Evolutionary conservation across 2,888 invertebrate species (phyloP).

Genomic region (Hermaeophaga mercurialis): DNA sequence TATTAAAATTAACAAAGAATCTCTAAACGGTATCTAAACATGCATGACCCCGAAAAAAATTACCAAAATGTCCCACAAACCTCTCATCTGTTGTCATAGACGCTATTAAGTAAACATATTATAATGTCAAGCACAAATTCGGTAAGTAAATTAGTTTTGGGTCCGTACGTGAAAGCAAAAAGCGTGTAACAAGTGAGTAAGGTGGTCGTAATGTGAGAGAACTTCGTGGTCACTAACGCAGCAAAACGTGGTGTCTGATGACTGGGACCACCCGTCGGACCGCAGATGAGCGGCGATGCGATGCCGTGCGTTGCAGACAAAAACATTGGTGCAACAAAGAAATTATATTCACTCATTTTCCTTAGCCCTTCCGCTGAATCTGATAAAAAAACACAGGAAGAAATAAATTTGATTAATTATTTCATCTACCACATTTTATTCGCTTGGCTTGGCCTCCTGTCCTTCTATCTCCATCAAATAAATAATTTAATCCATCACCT

Average conservation of each 20-base stretch:
- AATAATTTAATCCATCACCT: no score
- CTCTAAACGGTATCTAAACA: neutral
- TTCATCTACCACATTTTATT: no score
- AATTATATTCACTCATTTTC: no score
- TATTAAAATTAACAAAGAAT: neutral
- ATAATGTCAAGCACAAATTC: neutral
- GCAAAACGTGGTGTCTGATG: constrained; percentile 11
- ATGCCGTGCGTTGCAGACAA: neutral
- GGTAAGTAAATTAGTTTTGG: neutral
- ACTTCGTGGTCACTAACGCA: constrained; percentile 17
- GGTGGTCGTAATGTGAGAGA: constrained; percentile 27
- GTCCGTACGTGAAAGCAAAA: constrained; percentile 1
- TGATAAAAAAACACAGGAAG: no score
- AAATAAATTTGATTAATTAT: no score
- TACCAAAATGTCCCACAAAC: neutral
- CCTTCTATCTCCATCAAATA: no score
- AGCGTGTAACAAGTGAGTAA: constrained; percentile 29
- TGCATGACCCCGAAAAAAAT: neutral
- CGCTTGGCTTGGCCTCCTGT: no score
- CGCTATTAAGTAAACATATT: neutral
- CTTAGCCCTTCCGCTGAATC: no score
- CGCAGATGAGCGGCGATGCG: constrained; percentile 23
- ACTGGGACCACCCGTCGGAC: constrained; percentile 28
- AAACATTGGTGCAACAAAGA: neutral
- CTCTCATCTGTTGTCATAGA: neutral